Conservation (phyloP, 2,113 vertebrate species). For the Shinisaurus crocodilurus region DNA sequence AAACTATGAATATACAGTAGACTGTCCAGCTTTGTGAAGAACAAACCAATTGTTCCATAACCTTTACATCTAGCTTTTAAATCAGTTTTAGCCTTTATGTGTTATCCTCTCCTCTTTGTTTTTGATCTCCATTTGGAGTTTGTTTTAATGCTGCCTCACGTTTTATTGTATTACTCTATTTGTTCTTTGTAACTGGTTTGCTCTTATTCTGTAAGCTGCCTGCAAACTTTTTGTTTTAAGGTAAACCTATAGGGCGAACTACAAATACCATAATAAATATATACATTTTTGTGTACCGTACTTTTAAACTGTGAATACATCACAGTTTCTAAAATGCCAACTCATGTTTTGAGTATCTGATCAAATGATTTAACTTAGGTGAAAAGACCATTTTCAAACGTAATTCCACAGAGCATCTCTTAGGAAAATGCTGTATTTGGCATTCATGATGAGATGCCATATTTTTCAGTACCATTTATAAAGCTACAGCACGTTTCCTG, state of each 20-base stretch:
- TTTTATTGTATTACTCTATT: background rate
- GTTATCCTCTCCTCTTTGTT: background rate
- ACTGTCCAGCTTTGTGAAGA: background rate
- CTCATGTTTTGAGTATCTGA: background rate
- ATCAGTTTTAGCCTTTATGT: background rate
- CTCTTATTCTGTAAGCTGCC: background rate
- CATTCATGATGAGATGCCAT: background rate
- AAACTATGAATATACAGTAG: background rate
- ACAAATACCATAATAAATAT: background rate
- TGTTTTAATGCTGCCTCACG: background rate
- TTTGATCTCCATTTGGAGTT: background rate
- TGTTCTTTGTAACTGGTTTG: background rate
- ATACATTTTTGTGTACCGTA: background rate
- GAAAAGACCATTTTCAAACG: slow-evolving; percentile 28
- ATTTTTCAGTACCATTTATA: background rate
- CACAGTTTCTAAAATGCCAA: slow-evolving; percentile 12
- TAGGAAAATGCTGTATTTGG: background rate
- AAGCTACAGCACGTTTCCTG: background rate
- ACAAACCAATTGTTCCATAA: background rate
- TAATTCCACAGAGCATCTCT: slow-evolving; percentile 4
- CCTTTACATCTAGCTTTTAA: background rate
- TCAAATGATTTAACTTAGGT: background rate
- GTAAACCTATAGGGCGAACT: background rate
- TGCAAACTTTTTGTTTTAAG: background rate
- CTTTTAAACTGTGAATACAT: background rate